Percentiles rank a stretch among this genome's conserved stretches.
These are phyloP conservation scores for Sinocyclocheilus anshuiensis DNA, from an alignment of 2,113 vertebrate genomes.

Conservation along the genomic window DNA sequence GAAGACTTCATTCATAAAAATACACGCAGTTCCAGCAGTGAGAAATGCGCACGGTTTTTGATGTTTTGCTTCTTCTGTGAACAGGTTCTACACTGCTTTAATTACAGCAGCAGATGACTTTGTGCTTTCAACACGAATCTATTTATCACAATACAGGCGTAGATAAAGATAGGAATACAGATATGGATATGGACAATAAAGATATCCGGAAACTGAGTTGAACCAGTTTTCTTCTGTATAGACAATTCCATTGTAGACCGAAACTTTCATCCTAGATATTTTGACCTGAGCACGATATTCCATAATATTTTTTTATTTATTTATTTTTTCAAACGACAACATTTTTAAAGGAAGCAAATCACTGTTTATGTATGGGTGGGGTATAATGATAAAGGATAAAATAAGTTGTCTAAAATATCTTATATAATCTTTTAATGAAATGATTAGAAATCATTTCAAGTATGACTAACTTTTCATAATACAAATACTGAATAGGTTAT, in stretches of 20 bases:
- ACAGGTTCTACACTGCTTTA: neutral
- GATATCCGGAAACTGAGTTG: constrained; percentile 12
- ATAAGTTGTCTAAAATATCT: too few relatives aligned
- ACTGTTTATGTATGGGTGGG: too few relatives aligned
- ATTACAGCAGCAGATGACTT: neutral
- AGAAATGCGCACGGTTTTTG: neutral
- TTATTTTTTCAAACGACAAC: too few relatives aligned
- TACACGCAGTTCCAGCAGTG: neutral
- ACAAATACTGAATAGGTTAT: neutral
- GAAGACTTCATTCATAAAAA: neutral
- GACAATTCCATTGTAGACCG: neutral
- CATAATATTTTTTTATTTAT: too few relatives aligned
- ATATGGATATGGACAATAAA: constrained; percentile 22
- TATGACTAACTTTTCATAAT: neutral
- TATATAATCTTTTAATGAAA: too few relatives aligned
- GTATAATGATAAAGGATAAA: too few relatives aligned
- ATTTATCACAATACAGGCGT: constrained; percentile 1
- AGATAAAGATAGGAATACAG: neutral
- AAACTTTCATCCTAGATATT: neutral
- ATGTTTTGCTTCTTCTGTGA: neutral
- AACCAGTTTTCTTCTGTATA: constrained; percentile 9
- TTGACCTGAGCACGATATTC: neutral
- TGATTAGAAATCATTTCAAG: neutral
- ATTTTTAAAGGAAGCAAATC: too few relatives aligned
- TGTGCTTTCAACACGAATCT: neutral